Conservation (phyloP, 2,113 vertebrate species). For the Toxotes jaculatrix region DNA sequence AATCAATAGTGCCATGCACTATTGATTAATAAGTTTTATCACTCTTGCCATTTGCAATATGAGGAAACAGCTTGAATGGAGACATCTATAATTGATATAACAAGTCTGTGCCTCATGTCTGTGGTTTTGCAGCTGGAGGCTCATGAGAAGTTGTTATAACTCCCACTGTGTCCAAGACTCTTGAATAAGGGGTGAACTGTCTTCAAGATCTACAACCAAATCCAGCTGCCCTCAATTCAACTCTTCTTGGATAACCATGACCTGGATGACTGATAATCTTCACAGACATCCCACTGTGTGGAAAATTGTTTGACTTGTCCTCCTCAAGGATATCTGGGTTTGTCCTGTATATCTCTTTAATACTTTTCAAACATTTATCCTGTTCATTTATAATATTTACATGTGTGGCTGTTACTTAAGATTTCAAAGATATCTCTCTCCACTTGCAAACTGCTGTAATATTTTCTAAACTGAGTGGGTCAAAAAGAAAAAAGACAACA, state of each 20-base stretch:
- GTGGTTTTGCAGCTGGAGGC: constrained; percentile 31
- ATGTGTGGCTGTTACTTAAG: not conserved
- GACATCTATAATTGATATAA: constrained; percentile 56
- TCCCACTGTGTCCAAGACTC: constrained; percentile 1
- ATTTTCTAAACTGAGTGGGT: constrained; percentile 12
- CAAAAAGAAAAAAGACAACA: constrained; percentile 15
- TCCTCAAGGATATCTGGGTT: constrained; percentile 1
- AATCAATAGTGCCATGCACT: not conserved
- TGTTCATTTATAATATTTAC: constrained; percentile 8
- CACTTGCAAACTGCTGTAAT: constrained; percentile 19
- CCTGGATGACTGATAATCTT: too few species aligned
- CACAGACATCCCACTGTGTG: constrained; percentile 2
- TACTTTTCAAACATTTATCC: constrained; percentile 16
- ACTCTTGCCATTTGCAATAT: constrained; percentile 26
- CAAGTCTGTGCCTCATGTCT: constrained; percentile 24
- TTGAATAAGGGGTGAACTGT: too few species aligned
- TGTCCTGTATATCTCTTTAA: constrained; percentile 11
- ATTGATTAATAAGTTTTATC: constrained; percentile 8
- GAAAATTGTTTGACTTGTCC: constrained; percentile 31
- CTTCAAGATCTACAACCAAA: too few species aligned
- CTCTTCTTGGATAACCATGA: too few species aligned
- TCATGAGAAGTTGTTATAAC: constrained; percentile 33
- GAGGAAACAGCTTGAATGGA: constrained; percentile 27
- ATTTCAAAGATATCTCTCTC: not conserved
- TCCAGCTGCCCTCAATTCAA: too few species aligned